Evolutionary conservation across 2,797 vertebrate genomes (phyloP), one percentile per base, ranked within the genome.

Genomic region (Sebastes diaconus): DNA sequence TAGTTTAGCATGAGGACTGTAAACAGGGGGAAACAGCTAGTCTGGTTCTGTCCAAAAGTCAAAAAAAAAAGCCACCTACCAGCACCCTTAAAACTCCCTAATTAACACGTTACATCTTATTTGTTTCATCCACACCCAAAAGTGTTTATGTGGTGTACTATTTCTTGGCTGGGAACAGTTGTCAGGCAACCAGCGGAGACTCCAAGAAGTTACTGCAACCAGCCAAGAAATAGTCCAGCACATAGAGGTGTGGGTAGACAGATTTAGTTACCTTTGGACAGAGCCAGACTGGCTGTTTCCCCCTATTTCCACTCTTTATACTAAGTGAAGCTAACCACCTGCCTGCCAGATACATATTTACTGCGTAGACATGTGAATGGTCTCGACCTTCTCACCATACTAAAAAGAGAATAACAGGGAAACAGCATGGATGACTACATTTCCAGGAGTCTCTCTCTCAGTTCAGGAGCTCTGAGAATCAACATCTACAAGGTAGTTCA

Each of bases 401-500:
- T 20, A 75, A 75, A 39, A 64, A 67, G 1, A 61, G 18, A 24
- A 22, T 2, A 8, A 27, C 14, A 57, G 54, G 13, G 4, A 1
- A 74, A 59, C 20, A 6, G n/a, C 0, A 8, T 55, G 30, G 30
- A 27, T 20, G 27, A 67, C 10, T 32, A 10, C 1, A 42, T 59
- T 77, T 72, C 7, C 36, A 39, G 20, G 24, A 58, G 8, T 34
- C 18, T 50, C 16, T 65, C 6, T 58, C 29, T 59, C 2, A 73
- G 55, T 69, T 63, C 9, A 50, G 42, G n/a, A 73, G 59, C n/a
- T 75, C 39, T 34, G 11, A 59, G 59, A 77, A 74, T 82, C 30
- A 71, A 59, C 3, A 74, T 82, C 30, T 69, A 59, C 4, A 16
- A 73, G 61, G 16, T 77, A 67, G 71, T 52, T 81, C 29, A 77